Percentiles rank a stretch among this genome's conserved stretches.
Conservation (phyloP, 2,113 vertebrate species). For the Macrotis lagotis region DNA sequence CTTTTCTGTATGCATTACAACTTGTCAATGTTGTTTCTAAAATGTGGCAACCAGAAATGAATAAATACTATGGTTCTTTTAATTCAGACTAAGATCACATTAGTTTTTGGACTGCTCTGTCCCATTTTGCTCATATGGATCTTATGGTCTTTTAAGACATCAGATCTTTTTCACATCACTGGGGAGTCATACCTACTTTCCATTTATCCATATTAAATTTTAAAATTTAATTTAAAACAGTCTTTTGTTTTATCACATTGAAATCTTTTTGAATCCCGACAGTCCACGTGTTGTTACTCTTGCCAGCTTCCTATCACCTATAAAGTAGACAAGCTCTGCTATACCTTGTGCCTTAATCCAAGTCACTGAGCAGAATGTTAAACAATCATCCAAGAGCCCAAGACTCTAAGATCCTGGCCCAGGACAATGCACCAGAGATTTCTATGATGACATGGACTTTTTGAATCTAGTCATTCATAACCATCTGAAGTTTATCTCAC, state of each 20-base stretch:
- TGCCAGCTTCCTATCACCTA: background rate
- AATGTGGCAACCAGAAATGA: background rate
- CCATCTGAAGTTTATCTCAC: background rate
- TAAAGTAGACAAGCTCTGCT: background rate
- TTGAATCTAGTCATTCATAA: background rate
- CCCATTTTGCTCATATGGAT: background rate
- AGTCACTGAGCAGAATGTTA: background rate
- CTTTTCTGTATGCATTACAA: background rate
- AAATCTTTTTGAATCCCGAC: background rate
- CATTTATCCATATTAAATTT: background rate
- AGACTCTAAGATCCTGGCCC: background rate
- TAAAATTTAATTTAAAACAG: background rate
- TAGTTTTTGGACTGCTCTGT: background rate
- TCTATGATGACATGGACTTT: background rate
- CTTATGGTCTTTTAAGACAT: background rate
- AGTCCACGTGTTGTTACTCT: background rate
- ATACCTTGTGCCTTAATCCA: background rate
- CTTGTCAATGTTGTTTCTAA: background rate
- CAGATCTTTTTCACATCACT: background rate
- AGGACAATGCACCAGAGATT: background rate
- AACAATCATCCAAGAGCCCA: background rate
- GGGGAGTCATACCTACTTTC: background rate
- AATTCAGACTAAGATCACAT: background rate
- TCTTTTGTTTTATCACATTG: background rate
- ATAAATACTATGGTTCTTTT: background rate